These are phyloP conservation scores for Axea sp. DNA, from an alignment of 2,888 invertebrate genomes.

Conservation along the genomic window DNA sequence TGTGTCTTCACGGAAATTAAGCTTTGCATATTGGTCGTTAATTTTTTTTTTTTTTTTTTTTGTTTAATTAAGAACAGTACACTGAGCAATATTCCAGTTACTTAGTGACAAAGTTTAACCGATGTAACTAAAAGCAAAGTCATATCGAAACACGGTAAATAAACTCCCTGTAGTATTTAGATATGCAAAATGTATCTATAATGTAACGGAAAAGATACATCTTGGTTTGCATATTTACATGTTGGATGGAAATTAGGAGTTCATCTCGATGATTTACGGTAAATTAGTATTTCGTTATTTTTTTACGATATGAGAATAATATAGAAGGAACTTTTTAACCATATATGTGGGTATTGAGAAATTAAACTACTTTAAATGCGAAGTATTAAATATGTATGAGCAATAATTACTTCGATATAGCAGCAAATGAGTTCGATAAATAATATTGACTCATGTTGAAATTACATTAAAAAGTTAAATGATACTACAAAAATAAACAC, in stretches of 20 bases:
- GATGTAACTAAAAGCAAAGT: slow-evolving; percentile 5
- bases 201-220: slow-evolving; percentile 27
- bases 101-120: slow-evolving; percentile 8
- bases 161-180: slow-evolving; percentile 21
- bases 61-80: slow-evolving; percentile 18
- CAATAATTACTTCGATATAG: too few species aligned
- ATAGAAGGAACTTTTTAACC: too few species aligned
- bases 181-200: slow-evolving; percentile 28
- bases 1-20: slow-evolving; percentile 29
- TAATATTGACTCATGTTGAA: too few species aligned
- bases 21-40: slow-evolving; percentile 3
- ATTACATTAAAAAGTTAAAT: too few species aligned
- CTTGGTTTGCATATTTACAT: slow-evolving; percentile 27
- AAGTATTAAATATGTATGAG: slow-evolving; percentile 12
- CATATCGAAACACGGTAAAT: slow-evolving; percentile 20
- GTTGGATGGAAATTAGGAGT: slow-evolving; percentile 42
- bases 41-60: too few species aligned
- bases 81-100: slow-evolving; percentile 11
- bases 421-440: too few species aligned
- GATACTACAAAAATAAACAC: too few species aligned
- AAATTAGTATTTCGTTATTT: slow-evolving; percentile 23
- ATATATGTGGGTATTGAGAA: background rate
- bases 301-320: too few species aligned
- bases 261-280: slow-evolving; percentile 40
- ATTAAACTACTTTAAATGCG: slow-evolving; percentile 1